Evolutionary conservation across 2,113 vertebrate genomes (phyloP).

Genomic region (Pogonocichla stellata): DNA sequence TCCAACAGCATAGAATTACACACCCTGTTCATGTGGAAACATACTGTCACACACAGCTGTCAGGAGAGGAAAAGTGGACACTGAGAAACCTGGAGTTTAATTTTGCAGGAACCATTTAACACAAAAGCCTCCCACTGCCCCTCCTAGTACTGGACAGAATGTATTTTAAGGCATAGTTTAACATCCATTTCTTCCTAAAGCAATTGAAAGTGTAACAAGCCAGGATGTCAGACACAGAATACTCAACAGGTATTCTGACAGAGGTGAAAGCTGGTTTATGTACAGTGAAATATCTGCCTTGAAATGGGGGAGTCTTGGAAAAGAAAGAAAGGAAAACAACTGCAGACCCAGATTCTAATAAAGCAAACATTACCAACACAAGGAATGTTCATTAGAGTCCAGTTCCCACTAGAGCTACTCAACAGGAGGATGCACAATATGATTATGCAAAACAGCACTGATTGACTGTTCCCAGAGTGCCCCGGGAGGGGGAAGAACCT

Average conservation of each 20-base stretch:
- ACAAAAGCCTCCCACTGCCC: constrained; percentile 35
- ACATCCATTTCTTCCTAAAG: constrained; percentile 66
- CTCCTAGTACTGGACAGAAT: constrained; percentile 57
- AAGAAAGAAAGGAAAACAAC: neutral
- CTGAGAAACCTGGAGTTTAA: constrained; percentile 27
- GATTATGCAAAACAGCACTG: constrained; percentile 12
- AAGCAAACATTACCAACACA: constrained; percentile 65
- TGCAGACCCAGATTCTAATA: constrained; percentile 58
- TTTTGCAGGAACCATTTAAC: constrained; percentile 37
- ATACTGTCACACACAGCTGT: neutral
- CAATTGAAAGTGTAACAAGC: constrained; percentile 66
- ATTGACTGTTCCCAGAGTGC: constrained; percentile 6
- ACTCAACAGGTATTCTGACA: constrained; percentile 36
- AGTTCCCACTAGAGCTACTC: constrained; percentile 50
- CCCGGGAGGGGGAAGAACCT: neutral
- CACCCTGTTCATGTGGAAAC: neutral
- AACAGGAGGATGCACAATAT: constrained; percentile 28
- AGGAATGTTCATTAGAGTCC: constrained; percentile 78
- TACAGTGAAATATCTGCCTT: constrained; percentile 64
- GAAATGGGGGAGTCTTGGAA: constrained; percentile 14
- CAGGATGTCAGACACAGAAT: constrained; percentile 55
- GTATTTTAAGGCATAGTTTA: constrained; percentile 72
- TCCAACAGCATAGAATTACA: neutral
- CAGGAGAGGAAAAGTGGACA: neutral
- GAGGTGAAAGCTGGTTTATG: constrained; percentile 46